Evolutionary conservation across 2,888 invertebrate genomes (phyloP), one percentile per base, ranked within the genome.

Genomic region (Trichopoda pennipes): DNA sequence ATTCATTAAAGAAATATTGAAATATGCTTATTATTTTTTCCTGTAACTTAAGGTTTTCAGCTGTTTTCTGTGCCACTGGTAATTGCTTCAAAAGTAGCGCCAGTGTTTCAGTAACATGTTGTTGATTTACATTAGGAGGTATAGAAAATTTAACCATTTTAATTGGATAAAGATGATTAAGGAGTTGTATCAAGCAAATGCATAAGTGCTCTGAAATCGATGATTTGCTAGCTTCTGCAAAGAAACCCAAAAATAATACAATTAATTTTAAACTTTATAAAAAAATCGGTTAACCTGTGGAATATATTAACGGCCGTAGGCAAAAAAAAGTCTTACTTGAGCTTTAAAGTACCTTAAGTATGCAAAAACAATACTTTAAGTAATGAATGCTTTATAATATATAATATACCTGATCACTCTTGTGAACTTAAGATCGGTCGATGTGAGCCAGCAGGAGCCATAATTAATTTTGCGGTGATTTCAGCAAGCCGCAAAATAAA

Each of bases 81-180:
- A 90, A 90, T 9, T 86, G 85, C 72, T 90, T 89, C 0, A 91
- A 81, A 9, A 91, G 83, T 32, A 87, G 84, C 0, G 88, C 88
- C 1, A 91, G 75, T 0, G 88, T 86, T 68, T 89, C 89, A 35
- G 86, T 87, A 3, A 90, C 77, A 35, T 87, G 86, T 16, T 87
- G 64, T 9, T 89, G 88, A 0, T 69, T 70, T 4, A 64, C 68
- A 12, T 55, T 85, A 0, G 89, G 87, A 0, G 85, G 47, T 0
- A 82, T 49, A 23, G 87, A 77, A 56, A 89, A 90, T 72, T 83
- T 88, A 19, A 85, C 86, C 0, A 69, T 72, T 63, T 85, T 86
- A 1, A 44, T 3, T 0, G 88, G 86, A 73, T 86, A 90, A 19
- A 86, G 69, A 14, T 86, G 77, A 1, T 81, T 79, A 23, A 90